These are phyloP conservation scores for Ostrea denselamellosa DNA, from an alignment of 1,140 invertebrate genomes.

Conservation along the genomic window DNA sequence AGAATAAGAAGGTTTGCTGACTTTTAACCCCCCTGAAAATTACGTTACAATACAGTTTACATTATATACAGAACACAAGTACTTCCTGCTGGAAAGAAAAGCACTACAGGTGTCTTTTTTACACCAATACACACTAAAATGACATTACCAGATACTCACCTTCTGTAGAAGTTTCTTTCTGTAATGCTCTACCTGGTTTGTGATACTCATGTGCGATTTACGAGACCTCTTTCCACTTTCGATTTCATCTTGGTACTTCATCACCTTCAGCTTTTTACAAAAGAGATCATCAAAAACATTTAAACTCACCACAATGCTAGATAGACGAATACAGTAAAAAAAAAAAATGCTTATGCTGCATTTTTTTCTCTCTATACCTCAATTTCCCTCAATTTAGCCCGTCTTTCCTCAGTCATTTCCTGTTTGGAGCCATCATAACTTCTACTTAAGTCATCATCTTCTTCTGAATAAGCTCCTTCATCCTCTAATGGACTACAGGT, in stretches of 20 bases:
- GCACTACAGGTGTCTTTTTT: too few species aligned
- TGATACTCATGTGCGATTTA: constrained; percentile 86
- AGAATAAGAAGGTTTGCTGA: too few species aligned
- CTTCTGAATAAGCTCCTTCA: constrained; percentile 65
- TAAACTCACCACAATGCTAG: too few species aligned
- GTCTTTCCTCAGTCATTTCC: constrained; percentile 85
- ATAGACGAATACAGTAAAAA: too few species aligned
- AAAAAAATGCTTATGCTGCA: constrained; percentile 77
- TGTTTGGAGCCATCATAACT: constrained; percentile 56
- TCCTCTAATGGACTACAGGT: constrained; percentile 77
- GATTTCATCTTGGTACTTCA: constrained; percentile 97
- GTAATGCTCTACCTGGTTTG: constrained; percentile 94
- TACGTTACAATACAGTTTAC: too few species aligned
- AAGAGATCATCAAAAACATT: neutral
- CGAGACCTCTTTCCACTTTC: constrained; percentile 89
- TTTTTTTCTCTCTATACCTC: constrained; percentile 87
- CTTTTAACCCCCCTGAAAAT: too few species aligned
- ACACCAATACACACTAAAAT: too few species aligned
- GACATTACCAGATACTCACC: constrained; percentile 55
- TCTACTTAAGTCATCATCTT: constrained; percentile 61
- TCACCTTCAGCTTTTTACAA: constrained; percentile 86
- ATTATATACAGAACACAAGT: too few species aligned
- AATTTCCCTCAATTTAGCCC: constrained; percentile 92
- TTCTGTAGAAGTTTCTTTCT: constrained; percentile 88
- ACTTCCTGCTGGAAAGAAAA: too few species aligned